A percentile compares a stretch with the other conserved stretches of the same genome.
Conservation (phyloP, 1,140 invertebrate species). For the Drosophila sproati region DNA sequence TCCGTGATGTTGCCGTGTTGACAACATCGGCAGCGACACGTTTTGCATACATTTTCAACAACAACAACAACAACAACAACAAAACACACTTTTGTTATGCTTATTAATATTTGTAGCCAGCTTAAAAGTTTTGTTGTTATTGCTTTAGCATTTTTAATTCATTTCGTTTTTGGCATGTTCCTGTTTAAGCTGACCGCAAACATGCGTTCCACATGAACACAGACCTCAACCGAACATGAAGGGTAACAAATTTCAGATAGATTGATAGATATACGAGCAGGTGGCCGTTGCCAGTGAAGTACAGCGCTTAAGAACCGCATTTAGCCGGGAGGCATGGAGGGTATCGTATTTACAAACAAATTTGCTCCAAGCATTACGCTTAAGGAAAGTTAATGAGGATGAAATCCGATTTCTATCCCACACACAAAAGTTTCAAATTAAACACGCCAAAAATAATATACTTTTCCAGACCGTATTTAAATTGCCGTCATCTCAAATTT, state of each 20-base stretch:
- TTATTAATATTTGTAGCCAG: slow-evolving; percentile 45
- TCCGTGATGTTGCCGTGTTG: slow-evolving; percentile 34
- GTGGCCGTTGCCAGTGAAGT: no score
- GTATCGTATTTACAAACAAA: no score
- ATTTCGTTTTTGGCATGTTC: slow-evolving; percentile 7
- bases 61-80: no score
- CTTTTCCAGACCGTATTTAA: no score
- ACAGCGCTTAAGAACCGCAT: no score
- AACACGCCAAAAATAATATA: no score
- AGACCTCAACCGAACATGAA: slow-evolving; percentile 19
- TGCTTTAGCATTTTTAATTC: slow-evolving; percentile 11
- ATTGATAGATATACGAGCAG: slow-evolving; percentile 1
- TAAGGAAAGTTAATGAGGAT: no score
- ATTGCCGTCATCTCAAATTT: no score
- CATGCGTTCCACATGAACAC: slow-evolving; percentile 15
- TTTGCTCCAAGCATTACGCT: no score
- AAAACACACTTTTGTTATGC: background rate
- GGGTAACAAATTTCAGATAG: slow-evolving; percentile 5
- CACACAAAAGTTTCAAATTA: no score
- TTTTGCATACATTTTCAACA: slow-evolving; percentile 40
- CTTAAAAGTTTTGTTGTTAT: slow-evolving; percentile 10
- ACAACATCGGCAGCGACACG: slow-evolving; percentile 38
- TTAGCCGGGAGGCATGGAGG: no score
- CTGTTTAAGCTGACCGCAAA: slow-evolving; percentile 40
- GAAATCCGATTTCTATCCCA: no score